These are phyloP conservation scores for Tinea semifulvella DNA, from an alignment of 2,888 invertebrate species.

Conservation along the genomic window DNA sequence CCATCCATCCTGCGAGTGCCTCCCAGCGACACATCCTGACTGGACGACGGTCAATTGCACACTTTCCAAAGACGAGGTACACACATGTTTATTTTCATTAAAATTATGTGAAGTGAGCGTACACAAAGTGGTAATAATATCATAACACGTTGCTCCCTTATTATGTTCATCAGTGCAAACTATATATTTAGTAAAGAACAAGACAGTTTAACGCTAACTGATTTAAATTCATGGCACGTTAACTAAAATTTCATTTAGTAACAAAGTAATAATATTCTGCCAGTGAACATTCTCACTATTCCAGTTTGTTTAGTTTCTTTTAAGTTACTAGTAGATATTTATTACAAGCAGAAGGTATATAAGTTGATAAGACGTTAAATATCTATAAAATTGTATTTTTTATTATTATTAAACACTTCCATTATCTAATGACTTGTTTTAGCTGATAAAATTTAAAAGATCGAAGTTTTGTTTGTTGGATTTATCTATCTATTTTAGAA, in stretches of 20 bases:
- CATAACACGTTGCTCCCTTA: background rate
- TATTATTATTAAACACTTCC: too few species aligned
- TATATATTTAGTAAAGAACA: too few species aligned
- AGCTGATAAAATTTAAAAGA: too few species aligned
- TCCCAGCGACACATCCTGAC: conserved; percentile 57
- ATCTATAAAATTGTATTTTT: too few species aligned
- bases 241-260: background rate
- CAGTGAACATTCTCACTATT: background rate
- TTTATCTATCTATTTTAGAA: too few species aligned
- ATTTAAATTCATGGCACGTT: background rate
- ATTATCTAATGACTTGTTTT: too few species aligned
- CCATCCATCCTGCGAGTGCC: conserved; percentile 68
- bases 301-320: background rate
- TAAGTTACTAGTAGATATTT: too few species aligned
- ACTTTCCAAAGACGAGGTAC: conserved; percentile 68
- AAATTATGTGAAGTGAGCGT: conserved; percentile 4
- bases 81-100: conserved; percentile 1
- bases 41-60: conserved; percentile 74
- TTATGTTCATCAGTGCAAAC: too few species aligned
- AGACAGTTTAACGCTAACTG: background rate
- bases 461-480: too few species aligned
- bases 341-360: too few species aligned
- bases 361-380: too few species aligned
- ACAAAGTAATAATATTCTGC: background rate
- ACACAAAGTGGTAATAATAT: background rate